A percentile compares a stretch with the other conserved stretches of the same genome.
These are phyloP conservation scores for Agrochola lychnidis DNA, from an alignment of 2,888 invertebrate species.

Conservation along the genomic window DNA sequence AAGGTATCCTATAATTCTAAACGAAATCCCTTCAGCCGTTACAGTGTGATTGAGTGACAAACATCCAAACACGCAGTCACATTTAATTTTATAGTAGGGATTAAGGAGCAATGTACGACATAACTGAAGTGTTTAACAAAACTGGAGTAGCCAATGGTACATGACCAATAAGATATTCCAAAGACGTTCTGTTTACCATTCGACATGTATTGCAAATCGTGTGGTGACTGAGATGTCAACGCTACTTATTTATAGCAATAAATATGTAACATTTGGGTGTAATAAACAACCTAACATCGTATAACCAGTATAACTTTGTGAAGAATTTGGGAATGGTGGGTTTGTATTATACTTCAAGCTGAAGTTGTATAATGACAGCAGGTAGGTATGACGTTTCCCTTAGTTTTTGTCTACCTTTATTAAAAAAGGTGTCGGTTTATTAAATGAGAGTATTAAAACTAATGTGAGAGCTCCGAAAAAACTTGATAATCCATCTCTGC, in stretches of 20 bases:
- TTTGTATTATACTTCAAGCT: background rate
- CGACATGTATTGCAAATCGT: slow-evolving; percentile 25
- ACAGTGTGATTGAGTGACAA: too few species aligned
- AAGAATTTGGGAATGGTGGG: background rate
- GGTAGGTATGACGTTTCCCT: background rate
- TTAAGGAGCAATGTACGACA: slow-evolving; percentile 39
- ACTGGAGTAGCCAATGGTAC: slow-evolving; percentile 30
- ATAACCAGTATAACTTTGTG: background rate
- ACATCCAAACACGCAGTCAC: background rate
- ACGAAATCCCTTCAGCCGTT: background rate
- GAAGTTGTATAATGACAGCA: background rate
- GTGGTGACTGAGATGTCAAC: slow-evolving; percentile 30
- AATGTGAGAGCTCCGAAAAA: background rate
- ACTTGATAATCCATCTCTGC: background rate
- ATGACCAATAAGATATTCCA: slow-evolving; percentile 59
- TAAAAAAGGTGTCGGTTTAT: background rate
- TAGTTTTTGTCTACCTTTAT: background rate
- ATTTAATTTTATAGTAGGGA: background rate
- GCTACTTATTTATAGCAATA: slow-evolving; percentile 55
- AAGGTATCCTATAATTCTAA: background rate
- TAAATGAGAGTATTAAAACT: background rate
- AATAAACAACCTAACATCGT: slow-evolving; percentile 38
- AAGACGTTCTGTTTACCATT: slow-evolving; percentile 46
- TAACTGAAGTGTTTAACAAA: slow-evolving; percentile 28
- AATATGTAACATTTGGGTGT: slow-evolving; percentile 46